Evolutionary conservation across 2,888 invertebrate genomes (phyloP).

Genomic region (Sinhomidia bicolor): DNA sequence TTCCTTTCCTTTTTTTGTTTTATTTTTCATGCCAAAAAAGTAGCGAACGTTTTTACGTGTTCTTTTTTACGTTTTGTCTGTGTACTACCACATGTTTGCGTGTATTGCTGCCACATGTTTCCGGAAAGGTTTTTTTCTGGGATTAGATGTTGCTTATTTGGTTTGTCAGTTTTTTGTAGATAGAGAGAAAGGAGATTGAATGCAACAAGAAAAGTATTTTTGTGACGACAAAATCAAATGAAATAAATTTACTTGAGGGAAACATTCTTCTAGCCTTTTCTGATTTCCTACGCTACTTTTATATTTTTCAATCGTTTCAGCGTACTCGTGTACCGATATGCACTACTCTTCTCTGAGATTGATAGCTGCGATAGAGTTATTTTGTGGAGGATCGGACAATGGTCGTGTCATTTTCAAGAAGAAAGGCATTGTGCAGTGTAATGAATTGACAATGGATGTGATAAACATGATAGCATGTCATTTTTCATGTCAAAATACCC

Average conservation of each 20-base stretch:
- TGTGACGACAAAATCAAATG: neutral
- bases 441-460: slow-evolving; percentile 80
- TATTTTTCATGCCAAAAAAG: too few relatives aligned
- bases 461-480: slow-evolving; percentile 80
- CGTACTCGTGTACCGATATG: neutral
- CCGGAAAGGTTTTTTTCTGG: too few relatives aligned
- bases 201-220: neutral
- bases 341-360: slow-evolving; percentile 38
- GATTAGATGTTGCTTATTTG: too few relatives aligned
- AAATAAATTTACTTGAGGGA: neutral
- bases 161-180: too few relatives aligned
- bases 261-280: too few relatives aligned
- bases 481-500: slow-evolving; percentile 80
- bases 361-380: slow-evolving; percentile 71
- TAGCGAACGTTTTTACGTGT: too few relatives aligned
- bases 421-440: slow-evolving; percentile 77
- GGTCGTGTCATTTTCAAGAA: slow-evolving; percentile 77
- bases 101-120: too few relatives aligned
- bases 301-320: neutral
- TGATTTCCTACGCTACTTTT: neutral
- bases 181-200: neutral
- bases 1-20: too few relatives aligned
- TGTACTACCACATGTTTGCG: too few relatives aligned
- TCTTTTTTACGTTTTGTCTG: too few relatives aligned
- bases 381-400: slow-evolving; percentile 75